phyloP scores from a whole-genome alignment of 2,888 invertebrate species.

The Beris morrisii region DNA sequence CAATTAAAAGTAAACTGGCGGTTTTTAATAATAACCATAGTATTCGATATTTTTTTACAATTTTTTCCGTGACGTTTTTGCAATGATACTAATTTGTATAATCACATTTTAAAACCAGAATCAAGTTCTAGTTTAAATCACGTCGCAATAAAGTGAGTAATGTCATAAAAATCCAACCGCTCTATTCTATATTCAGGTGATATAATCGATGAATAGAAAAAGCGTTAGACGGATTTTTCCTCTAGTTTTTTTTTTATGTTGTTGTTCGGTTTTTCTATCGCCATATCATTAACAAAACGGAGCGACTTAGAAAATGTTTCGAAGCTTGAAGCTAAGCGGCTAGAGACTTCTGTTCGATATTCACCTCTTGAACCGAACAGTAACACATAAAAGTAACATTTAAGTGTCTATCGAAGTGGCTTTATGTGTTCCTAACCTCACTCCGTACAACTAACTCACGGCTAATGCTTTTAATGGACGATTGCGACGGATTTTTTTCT shows the following conservation, averaged over 20 bases:
- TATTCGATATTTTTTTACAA: no score
- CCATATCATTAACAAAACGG: background rate
- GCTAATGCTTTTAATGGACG: background rate
- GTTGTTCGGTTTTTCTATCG: no score
- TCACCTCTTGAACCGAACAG: conserved; percentile 24
- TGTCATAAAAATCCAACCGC: conserved; percentile 14
- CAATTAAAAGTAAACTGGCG: no score
- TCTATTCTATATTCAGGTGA: conserved; percentile 1
- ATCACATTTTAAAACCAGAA: background rate
- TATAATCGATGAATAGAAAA: no score
- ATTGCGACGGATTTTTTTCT: conserved; percentile 4
- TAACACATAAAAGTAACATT: conserved; percentile 22
- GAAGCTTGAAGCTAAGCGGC: background rate
- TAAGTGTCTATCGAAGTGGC: conserved; percentile 22
- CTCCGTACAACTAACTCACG: background rate
- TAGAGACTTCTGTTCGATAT: conserved; percentile 24
- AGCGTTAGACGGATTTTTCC: no score
- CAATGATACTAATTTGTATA: no score
- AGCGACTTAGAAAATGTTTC: background rate
- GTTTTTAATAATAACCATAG: no score
- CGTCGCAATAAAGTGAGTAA: conserved; percentile 27
- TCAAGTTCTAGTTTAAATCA: conserved; percentile 14
- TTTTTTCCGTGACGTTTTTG: no score
- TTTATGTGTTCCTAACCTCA: conserved; percentile 14
- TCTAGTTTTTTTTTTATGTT: no score